Percentiles rank a stretch among this genome's conserved stretches.
phyloP scores from a whole-genome alignment of 2,888 invertebrate genomes.

The Drosophila fulvimacula region DNA sequence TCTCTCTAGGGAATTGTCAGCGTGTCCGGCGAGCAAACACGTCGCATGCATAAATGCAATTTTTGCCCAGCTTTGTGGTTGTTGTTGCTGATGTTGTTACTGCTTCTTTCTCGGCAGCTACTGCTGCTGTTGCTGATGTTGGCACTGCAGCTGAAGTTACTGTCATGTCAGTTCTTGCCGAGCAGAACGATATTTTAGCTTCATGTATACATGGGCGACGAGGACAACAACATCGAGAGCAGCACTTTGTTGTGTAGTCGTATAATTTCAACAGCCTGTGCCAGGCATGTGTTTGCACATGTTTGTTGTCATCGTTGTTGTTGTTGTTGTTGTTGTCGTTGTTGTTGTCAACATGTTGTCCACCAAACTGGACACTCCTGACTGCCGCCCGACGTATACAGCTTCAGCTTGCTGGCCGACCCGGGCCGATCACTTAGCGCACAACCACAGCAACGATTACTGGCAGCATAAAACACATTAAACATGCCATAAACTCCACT shows the following conservation, averaged over 20 bases:
- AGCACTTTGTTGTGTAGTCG: constrained; percentile 46
- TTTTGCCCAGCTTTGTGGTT: constrained; percentile 35
- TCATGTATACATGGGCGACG: constrained; percentile 60
- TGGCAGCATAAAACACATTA: constrained; percentile 49
- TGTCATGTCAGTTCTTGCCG: constrained; percentile 71
- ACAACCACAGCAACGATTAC: constrained; percentile 20
- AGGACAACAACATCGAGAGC: constrained; percentile 32
- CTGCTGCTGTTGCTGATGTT: constrained; percentile 44
- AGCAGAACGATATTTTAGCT: constrained; percentile 73
- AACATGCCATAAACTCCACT: constrained; percentile 44
- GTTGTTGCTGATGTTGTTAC: constrained; percentile 34
- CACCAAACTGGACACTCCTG: constrained; percentile 53
- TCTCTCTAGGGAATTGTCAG: constrained; percentile 37
- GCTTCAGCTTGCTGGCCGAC: constrained; percentile 22
- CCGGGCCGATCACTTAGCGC: constrained; percentile 51
- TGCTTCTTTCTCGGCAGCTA: constrained; percentile 15
- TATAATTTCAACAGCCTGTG: constrained; percentile 54
- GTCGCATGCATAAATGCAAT: constrained; percentile 67
- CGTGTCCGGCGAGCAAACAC: constrained; percentile 62
- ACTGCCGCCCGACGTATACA: background rate
- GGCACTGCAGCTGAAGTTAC: constrained; percentile 55
- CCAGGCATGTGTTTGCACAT: constrained; percentile 39
- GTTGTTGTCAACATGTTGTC: constrained; percentile 61
- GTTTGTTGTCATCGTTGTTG: constrained; percentile 39
- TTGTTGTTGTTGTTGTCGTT: constrained; percentile 34